A percentile compares a stretch with the other conserved stretches of the same genome.
phyloP scores from a whole-genome alignment of 1,140 invertebrate species.

The Lethrus apterus region DNA sequence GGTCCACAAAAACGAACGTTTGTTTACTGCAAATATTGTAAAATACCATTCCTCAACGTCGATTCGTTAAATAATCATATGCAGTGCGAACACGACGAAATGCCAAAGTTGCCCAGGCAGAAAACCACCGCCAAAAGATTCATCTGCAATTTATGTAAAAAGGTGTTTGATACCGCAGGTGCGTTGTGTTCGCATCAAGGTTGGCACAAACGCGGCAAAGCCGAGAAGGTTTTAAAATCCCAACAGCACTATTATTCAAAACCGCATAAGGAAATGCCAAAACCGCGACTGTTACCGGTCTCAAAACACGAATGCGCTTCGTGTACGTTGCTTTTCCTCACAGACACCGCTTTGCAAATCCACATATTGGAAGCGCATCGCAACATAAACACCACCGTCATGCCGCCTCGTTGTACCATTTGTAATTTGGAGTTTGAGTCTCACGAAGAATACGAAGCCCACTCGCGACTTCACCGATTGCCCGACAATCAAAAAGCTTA shows the following conservation, averaged over 20 bases:
- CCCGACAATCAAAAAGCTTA: slow-evolving; percentile 26
- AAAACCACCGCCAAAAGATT: slow-evolving; percentile 12
- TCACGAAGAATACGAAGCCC: slow-evolving; percentile 32
- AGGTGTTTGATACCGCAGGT: slow-evolving; percentile 23
- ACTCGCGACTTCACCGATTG: slow-evolving; percentile 31
- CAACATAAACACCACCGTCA: slow-evolving; percentile 27
- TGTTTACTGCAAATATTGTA: slow-evolving; percentile 32
- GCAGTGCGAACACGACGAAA: slow-evolving; percentile 25
- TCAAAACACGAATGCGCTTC: slow-evolving; percentile 21
- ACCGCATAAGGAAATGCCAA: slow-evolving; percentile 1
- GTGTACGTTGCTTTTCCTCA: slow-evolving; percentile 27
- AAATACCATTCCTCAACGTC: slow-evolving; percentile 25
- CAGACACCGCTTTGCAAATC: slow-evolving; percentile 34
- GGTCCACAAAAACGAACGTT: slow-evolving; percentile 7
- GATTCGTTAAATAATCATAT: slow-evolving; percentile 21
- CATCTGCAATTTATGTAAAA: slow-evolving; percentile 28
- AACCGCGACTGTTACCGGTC: not conserved
- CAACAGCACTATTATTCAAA: not conserved
- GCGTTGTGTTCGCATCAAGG: slow-evolving; percentile 33
- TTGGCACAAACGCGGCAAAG: slow-evolving; percentile 32
- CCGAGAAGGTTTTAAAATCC: slow-evolving; percentile 6
- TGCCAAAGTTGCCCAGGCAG: slow-evolving; percentile 17
- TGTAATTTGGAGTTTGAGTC: slow-evolving; percentile 33
- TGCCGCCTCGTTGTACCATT: slow-evolving; percentile 28
- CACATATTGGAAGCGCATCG: slow-evolving; percentile 34